Evolutionary conservation across 2,888 invertebrate genomes (phyloP).

Genomic region (Drosophila silvestris): DNA sequence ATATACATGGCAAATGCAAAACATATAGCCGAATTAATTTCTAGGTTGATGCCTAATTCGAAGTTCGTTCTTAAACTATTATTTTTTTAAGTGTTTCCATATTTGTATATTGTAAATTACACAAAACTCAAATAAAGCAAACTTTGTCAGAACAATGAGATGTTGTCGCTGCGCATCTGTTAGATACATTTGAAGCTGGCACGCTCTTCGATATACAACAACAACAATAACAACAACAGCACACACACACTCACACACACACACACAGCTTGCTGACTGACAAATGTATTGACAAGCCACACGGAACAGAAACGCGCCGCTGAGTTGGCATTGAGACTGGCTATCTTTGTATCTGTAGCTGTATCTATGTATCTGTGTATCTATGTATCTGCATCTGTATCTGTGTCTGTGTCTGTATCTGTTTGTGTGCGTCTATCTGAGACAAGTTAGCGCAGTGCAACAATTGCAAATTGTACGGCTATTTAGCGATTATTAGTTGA

Average conservation of each 20-base stretch:
- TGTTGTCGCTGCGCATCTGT: constrained; percentile 53
- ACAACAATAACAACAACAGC: background rate
- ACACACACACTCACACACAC: constrained; percentile 20
- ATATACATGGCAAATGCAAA: background rate
- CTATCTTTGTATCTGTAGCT: constrained; percentile 28
- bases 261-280: constrained; percentile 43
- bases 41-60: background rate
- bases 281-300: constrained; percentile 75
- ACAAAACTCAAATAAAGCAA: constrained; percentile 9
- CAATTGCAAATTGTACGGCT: constrained; percentile 67
- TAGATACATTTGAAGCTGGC: constrained; percentile 51
- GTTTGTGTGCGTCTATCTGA: constrained; percentile 24
- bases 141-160: constrained; percentile 14
- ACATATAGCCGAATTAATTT: background rate
- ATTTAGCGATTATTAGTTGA: constrained; percentile 73
- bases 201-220: constrained; percentile 42
- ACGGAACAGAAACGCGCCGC: constrained; percentile 78
- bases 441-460: constrained; percentile 54
- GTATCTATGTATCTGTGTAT: constrained; percentile 19
- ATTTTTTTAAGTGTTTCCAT: constrained; percentile 18
- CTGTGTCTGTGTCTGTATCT: constrained; percentile 27
- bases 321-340: constrained; percentile 74
- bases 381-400: constrained; percentile 16
- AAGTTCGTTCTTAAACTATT: background rate
- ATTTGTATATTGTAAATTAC: constrained; percentile 10